These are phyloP conservation scores for Itoplectis maculator DNA, from an alignment of 2,888 invertebrate genomes.

Conservation along the genomic window DNA sequence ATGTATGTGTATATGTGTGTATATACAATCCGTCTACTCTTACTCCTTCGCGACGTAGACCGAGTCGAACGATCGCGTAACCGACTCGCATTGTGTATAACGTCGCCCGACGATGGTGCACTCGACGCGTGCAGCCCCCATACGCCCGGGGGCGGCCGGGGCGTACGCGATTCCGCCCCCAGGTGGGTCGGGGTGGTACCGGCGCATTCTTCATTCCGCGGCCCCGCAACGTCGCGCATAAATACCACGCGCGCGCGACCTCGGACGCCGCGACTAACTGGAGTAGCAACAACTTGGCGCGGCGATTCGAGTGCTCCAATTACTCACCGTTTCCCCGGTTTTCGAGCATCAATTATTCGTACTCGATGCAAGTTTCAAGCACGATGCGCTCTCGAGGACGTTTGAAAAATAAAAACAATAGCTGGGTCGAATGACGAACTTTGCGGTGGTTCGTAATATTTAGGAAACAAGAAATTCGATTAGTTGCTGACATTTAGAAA, in stretches of 20 bases:
- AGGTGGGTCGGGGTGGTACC: slow-evolving; percentile 83
- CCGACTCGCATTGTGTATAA: slow-evolving; percentile 26
- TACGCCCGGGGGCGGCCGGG: slow-evolving; percentile 83
- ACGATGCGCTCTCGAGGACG: too few relatives aligned
- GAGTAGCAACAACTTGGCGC: slow-evolving; percentile 37
- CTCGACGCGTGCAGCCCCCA: slow-evolving; percentile 78
- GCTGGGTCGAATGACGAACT: background rate
- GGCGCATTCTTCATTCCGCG: slow-evolving; percentile 78
- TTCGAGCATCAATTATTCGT: background rate
- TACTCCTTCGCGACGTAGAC: slow-evolving; percentile 31
- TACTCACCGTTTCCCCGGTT: background rate
- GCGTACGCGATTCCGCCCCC: slow-evolving; percentile 84
- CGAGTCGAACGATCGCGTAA: slow-evolving; percentile 51
- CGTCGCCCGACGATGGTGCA: slow-evolving; percentile 55
- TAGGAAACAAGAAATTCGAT: too few relatives aligned
- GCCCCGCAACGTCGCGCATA: slow-evolving; percentile 69
- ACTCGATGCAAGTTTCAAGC: background rate
- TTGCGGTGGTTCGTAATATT: background rate
- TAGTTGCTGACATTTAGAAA: too few relatives aligned
- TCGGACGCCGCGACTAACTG: slow-evolving; percentile 58
- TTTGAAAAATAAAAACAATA: too few relatives aligned
- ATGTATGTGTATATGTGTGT: background rate
- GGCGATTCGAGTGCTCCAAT: slow-evolving; percentile 4
- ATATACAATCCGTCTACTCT: background rate
- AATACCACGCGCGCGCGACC: slow-evolving; percentile 67